Conservation (phyloP, 1,140 invertebrate genomes). For the Drosophila kohkoa region DNA sequence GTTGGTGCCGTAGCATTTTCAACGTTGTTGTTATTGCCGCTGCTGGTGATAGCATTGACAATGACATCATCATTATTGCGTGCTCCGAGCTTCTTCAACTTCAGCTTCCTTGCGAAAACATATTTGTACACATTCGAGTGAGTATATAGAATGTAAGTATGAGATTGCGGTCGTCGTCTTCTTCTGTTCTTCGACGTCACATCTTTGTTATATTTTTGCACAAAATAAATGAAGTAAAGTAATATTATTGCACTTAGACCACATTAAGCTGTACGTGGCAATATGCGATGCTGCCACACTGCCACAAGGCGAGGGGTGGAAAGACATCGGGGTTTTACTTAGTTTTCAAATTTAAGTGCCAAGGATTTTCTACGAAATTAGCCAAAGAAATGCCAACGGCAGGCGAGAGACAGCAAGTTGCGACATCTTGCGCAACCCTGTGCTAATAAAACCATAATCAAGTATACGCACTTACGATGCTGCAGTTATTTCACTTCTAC, state of each 20-base stretch:
- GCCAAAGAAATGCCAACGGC: constrained; percentile 65
- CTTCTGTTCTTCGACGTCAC: constrained; percentile 68
- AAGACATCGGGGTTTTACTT: constrained; percentile 55
- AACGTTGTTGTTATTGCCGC: constrained; percentile 45
- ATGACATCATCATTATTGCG: constrained; percentile 84
- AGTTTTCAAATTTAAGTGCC: constrained; percentile 81
- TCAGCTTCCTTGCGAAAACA: constrained; percentile 44
- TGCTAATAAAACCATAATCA: constrained; percentile 81
- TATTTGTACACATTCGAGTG: not conserved
- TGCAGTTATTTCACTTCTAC: constrained; percentile 36
- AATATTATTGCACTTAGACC: constrained; percentile 84
- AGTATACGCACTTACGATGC: constrained; percentile 66
- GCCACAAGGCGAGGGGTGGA: not conserved
- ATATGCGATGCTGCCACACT: constrained; percentile 51
- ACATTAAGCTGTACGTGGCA: constrained; percentile 83
- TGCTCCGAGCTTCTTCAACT: constrained; percentile 54
- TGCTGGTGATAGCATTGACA: constrained; percentile 70
- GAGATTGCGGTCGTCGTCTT: constrained; percentile 41
- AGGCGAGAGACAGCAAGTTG: constrained; percentile 6
- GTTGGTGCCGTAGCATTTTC: constrained; percentile 42
- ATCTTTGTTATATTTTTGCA: constrained; percentile 84
- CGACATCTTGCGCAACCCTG: constrained; percentile 13
- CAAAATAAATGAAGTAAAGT: constrained; percentile 84
- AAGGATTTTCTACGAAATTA: constrained; percentile 78
- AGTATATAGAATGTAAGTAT: not conserved